phyloP scores from a whole-genome alignment of 2,113 vertebrate species.

The Oreochromis spilurus region DNA sequence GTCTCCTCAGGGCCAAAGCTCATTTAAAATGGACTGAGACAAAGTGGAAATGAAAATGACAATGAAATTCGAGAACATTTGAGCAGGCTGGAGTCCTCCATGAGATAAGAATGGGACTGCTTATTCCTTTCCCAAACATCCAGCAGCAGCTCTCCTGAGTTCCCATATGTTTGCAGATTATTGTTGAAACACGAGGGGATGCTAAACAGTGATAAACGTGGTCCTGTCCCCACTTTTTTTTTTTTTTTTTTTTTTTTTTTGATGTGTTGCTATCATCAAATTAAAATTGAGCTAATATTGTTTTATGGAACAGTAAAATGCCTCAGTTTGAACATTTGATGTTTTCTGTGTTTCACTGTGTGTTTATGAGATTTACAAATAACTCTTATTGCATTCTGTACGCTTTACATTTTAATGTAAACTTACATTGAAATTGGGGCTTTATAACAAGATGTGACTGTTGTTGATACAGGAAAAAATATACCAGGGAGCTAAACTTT shows the following conservation, averaged over 20 bases:
- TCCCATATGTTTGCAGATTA: background rate
- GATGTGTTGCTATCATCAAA: background rate
- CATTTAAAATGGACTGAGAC: background rate
- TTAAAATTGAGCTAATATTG: background rate
- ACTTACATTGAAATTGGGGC: background rate
- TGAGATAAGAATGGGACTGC: background rate
- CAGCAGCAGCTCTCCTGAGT: background rate
- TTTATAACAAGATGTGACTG: background rate
- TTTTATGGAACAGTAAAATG: background rate
- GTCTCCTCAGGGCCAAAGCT: background rate
- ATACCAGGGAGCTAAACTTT: background rate
- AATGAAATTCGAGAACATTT: too few relatives aligned
- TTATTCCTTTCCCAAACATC: background rate
- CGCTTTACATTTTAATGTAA: background rate
- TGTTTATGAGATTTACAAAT: background rate
- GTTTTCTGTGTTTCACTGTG: background rate
- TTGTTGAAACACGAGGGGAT: background rate
- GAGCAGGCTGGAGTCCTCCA: background rate
- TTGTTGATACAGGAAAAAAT: background rate
- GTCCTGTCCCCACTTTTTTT: background rate
- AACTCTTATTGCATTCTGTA: background rate
- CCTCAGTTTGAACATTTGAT: background rate
- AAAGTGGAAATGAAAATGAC: background rate
- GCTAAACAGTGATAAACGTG: background rate
- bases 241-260: background rate